Evolutionary conservation across 2,113 vertebrate species (phyloP), one percentile per base, ranked within the genome.

Genomic region (Urocitellus parryii): DNA sequence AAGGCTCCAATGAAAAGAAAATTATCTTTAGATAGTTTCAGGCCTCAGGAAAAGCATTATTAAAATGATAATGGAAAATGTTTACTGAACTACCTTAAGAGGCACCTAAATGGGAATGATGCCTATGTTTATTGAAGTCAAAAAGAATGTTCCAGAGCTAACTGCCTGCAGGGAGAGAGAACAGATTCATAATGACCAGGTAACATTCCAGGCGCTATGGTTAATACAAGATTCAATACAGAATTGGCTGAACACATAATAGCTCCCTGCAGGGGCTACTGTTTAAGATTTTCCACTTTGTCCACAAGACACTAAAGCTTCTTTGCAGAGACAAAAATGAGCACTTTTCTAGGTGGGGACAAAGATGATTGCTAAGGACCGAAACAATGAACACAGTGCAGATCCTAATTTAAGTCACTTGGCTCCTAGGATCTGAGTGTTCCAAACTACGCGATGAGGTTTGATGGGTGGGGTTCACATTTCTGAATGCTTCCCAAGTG

Each of bases 61-160:
- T 93, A 53, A 88, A 74, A 88, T 91, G 85, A 73, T 24, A 39
- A 94, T 82, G 72, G 39, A 27, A 82, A 84, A 17, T 29, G 51
- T 96, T 94, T 91, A 24, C 63, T 78, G 12, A 70, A 16, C 45
- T 86, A 74, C 87, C 48, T 37, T 58, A 63, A 48, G 37, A 67
- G 37, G 39, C 34, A 20, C 34, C 34, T 92, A 68, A 88, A n/a
- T 37, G 58, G 39, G 58, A 88, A 85, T 1, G 79, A 80, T 34
- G 63, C 17, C 81, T 48, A 7, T 68, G 70, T 68, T 92, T 58
- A 87, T 8, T 84, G 90, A 74, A 70, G 90, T 94, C 65, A 87
- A 72, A 90, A 25, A n/a, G 53, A 13, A 73, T 29, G 17, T 37
- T 39, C 32, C 67, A 51, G 61, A 88, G 86, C n/a, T 79, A 67